phyloP scores from a whole-genome alignment of 1,140 invertebrate species.

The Phocides pigmalion region DNA sequence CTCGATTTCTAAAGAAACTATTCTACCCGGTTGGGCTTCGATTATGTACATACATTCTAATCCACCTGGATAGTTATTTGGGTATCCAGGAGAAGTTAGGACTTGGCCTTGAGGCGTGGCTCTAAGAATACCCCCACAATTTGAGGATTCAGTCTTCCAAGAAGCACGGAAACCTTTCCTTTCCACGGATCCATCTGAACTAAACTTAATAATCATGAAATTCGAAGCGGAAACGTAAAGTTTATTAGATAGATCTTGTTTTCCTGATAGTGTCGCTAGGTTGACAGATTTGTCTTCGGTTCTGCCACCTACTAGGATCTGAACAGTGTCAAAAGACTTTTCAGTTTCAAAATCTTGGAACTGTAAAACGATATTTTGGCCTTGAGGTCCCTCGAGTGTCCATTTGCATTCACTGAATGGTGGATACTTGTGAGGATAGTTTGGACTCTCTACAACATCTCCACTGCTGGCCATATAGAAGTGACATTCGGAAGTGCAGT shows the following conservation, averaged over 20 bases:
- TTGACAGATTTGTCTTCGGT: constrained; percentile 97
- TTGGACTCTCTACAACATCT: constrained; percentile 97
- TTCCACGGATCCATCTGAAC: constrained; percentile 96
- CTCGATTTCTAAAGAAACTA: constrained; percentile 95
- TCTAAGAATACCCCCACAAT: constrained; percentile 92
- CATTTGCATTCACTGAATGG: constrained; percentile 97
- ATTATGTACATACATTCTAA: constrained; percentile 97
- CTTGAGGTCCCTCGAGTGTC: constrained; percentile 98
- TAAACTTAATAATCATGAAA: constrained; percentile 99
- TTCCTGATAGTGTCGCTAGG: constrained; percentile 95
- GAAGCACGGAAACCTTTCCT: constrained; percentile 96
- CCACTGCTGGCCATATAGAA: constrained; percentile 96
- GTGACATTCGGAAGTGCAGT: constrained; percentile 94
- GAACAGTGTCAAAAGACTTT: constrained; percentile 97
- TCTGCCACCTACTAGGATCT: constrained; percentile 96
- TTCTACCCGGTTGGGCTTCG: constrained; percentile 93
- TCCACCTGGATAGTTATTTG: constrained; percentile 95
- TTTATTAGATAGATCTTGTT: constrained; percentile 91
- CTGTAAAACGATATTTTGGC: constrained; percentile 96
- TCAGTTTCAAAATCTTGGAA: constrained; percentile 99
- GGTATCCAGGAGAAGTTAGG: constrained; percentile 95
- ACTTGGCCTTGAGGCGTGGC: constrained; percentile 93
- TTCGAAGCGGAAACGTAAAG: constrained; percentile 97
- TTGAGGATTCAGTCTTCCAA: constrained; percentile 96
- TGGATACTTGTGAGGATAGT: constrained; percentile 96